phyloP scores from a whole-genome alignment of 2,797 vertebrate species.

The Arrhamphus sclerolepis region DNA sequence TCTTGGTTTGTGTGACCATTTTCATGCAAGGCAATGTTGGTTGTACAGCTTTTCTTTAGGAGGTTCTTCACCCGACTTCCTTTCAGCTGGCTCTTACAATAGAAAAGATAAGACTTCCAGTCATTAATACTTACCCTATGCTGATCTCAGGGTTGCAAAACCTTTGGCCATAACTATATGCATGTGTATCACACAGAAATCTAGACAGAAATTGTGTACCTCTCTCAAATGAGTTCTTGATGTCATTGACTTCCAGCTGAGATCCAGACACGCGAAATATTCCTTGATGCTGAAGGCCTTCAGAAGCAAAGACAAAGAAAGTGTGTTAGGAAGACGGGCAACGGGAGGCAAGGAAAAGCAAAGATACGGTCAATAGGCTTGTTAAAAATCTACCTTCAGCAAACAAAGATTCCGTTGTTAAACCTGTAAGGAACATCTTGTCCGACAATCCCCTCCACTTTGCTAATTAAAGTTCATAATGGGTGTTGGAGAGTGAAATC shows the following conservation, averaged over 20 bases:
- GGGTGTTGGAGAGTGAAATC: constrained; percentile 47
- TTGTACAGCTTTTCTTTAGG: no score
- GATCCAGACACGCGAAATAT: constrained; percentile 98
- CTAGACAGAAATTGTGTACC: constrained; percentile 73
- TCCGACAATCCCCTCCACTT: constrained; percentile 57
- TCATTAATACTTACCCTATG: no score
- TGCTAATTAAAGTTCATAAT: constrained; percentile 71
- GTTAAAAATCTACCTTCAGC: constrained; percentile 5
- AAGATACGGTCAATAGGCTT: background rate
- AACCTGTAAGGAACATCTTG: constrained; percentile 44
- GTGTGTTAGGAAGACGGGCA: no score
- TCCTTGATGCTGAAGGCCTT: constrained; percentile 98
- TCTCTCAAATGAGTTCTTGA: constrained; percentile 99
- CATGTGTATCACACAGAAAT: background rate
- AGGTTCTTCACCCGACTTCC: no score
- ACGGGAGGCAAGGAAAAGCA: background rate
- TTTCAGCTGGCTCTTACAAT: no score
- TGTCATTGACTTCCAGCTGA: constrained; percentile 98
- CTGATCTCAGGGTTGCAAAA: no score
- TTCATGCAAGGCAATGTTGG: no score
- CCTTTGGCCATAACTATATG: no score
- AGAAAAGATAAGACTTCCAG: no score
- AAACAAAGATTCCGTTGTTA: constrained; percentile 26
- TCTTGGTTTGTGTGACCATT: no score
- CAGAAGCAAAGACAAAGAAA: constrained; percentile 9